Base-by-base conservation (phyloP, 2,113 vertebrate species). In the Microcebus murinus region DNA sequence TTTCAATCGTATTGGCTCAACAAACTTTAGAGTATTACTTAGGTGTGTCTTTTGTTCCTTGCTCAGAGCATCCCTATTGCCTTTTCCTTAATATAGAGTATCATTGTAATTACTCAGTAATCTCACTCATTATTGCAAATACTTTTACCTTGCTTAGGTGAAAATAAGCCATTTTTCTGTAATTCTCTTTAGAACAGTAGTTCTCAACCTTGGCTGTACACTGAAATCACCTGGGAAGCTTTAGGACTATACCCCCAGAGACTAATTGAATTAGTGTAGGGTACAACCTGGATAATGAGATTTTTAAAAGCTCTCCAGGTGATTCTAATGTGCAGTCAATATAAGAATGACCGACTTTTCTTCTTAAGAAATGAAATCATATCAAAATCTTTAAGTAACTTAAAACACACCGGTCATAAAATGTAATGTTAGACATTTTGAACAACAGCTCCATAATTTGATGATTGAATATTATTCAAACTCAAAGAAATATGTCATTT, bases 261-360 rank as follows among this genome's bases (percentile, higher is more conserved):
- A 96, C 4, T 55, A 67, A 95, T 76, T 96, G 91, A 94, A 95
- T 93, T 96, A 92, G 45, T 68, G 48, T 77, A 5, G 39, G 50
- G 50, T 96, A 90, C 27, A 96, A 87, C 39, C 25, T 87, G 52
- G n/a, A 77, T 82, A 96, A 97, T 92, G 27, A 15, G 55, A 85
- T 71, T 88, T 81, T 86, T 55, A 15, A 95, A 96, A 94, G 39
- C 82, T 94, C 95, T 68, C 95, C 20, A 82, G 90, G 55, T 90
- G 48, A 94, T 73, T 90, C 55, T 63, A 92, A 90, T 21, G 6
- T 81, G 80, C 59, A 90, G 70, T 18, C 90, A 80, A 76, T 18
- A 52, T 50, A 86, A 84, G 63, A 96, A 90, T 67, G 73, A 50
- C 45, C 25, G 20, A 15, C 29, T 42, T 55, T 45, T n/a, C 57